Percentiles rank a stretch among this genome's conserved stretches.
These are phyloP conservation scores for Notothenia rossii DNA, from an alignment of 2,113 vertebrate species.

Conservation along the genomic window DNA sequence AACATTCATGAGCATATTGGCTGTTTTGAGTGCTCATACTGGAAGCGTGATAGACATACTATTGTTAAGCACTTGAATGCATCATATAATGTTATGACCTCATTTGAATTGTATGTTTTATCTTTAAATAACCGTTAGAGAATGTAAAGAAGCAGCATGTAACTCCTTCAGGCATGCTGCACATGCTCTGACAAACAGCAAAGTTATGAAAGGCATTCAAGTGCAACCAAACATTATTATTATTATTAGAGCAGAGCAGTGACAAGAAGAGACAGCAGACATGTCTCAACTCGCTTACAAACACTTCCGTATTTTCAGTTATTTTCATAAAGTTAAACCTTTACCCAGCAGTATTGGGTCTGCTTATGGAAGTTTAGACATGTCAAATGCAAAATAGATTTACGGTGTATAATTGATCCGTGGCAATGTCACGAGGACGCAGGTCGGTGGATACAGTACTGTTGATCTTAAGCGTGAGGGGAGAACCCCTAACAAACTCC, in stretches of 20 bases:
- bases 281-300: slow-evolving; percentile 58
- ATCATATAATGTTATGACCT: not conserved
- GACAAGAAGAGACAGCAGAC: slow-evolving; percentile 40
- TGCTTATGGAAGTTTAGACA: not conserved
- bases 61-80: not conserved
- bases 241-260: slow-evolving; percentile 44
- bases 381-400: not conserved
- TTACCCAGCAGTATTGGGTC: not conserved
- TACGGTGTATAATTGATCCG: not conserved
- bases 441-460: not conserved
- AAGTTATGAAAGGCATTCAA: slow-evolving; percentile 53
- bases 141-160: not conserved
- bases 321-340: slow-evolving; percentile 27
- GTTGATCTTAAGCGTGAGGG: no score
- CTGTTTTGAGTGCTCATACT: not conserved
- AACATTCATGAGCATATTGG: not conserved
- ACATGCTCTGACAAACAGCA: slow-evolving; percentile 42
- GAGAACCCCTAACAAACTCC: not conserved
- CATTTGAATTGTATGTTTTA: not conserved
- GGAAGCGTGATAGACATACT: not conserved
- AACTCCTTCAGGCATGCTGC: not conserved
- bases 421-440: no score
- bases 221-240: slow-evolving; percentile 20
- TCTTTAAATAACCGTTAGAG: not conserved
- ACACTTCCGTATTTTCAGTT: slow-evolving; percentile 69